phyloP scores from a whole-genome alignment of 2,797 vertebrate species.

The Halcyon chelicuti region DNA sequence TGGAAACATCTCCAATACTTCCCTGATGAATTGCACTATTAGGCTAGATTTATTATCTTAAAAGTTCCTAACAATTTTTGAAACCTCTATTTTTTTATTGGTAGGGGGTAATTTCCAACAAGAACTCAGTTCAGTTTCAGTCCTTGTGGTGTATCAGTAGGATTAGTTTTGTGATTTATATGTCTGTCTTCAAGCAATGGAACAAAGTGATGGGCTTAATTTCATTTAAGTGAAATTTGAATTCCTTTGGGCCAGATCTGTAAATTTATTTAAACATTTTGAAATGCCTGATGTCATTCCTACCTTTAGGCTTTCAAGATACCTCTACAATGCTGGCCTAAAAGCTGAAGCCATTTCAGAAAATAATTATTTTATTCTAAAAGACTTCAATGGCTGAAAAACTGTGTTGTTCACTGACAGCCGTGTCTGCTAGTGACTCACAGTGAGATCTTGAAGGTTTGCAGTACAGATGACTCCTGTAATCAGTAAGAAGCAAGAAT shows the following conservation, averaged over 20 bases:
- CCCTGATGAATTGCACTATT: neutral
- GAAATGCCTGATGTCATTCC: neutral
- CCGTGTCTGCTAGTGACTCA: neutral
- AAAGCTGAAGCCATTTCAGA: neutral
- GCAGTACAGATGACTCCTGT: neutral
- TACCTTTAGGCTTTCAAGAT: neutral
- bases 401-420: neutral
- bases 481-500: neutral
- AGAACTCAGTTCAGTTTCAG: neutral
- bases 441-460: neutral
- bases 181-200: neutral
- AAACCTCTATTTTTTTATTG: neutral
- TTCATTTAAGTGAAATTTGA: slow-evolving; percentile 4
- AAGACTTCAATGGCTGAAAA: neutral
- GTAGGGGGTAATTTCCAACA: neutral
- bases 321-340: neutral
- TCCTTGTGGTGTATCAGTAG: neutral
- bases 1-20: neutral
- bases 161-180: neutral
- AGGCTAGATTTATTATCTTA: neutral
- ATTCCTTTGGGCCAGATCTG: neutral
- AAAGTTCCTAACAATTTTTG: neutral
- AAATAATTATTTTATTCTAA: neutral
- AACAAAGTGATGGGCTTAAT: neutral
- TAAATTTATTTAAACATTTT: neutral